Conservation (phyloP, 2,888 invertebrate species). For the Tachystola acroxantha region DNA sequence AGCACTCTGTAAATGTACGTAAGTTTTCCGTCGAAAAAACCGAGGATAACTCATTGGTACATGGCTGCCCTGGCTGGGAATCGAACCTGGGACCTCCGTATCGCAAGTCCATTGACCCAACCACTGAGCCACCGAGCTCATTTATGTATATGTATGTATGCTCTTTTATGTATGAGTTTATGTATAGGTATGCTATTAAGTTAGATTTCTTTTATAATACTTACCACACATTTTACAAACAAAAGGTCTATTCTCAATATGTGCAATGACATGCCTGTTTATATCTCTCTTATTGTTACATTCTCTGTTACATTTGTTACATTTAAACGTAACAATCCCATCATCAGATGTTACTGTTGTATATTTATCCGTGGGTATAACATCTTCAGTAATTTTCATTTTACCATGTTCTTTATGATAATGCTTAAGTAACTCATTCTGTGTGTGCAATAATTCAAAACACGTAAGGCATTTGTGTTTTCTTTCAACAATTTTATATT, state of each 20-base stretch:
- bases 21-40: too few relatives aligned
- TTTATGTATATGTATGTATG: too few relatives aligned
- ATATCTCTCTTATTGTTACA: slow-evolving; percentile 33
- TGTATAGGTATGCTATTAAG: too few relatives aligned
- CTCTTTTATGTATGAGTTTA: too few relatives aligned
- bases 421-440: slow-evolving; percentile 34
- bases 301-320: slow-evolving; percentile 37
- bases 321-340: slow-evolving; percentile 32
- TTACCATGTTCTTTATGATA: slow-evolving; percentile 30
- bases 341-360: slow-evolving; percentile 10
- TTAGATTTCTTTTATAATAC: slow-evolving; percentile 12
- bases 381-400: slow-evolving; percentile 4
- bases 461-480: slow-evolving; percentile 40
- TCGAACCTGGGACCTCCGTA: too few relatives aligned
- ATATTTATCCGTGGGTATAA: slow-evolving; percentile 15
- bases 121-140: too few relatives aligned
- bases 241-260: slow-evolving; percentile 42
- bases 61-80: too few relatives aligned
- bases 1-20: too few relatives aligned
- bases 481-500: slow-evolving; percentile 5
- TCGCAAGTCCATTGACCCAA: too few relatives aligned
- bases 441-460: slow-evolving; percentile 24
- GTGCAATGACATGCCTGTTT: slow-evolving; percentile 33
- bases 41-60: too few relatives aligned
- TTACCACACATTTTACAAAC: slow-evolving; percentile 64